These are phyloP conservation scores for Lasioglossum pauxillum DNA, from an alignment of 2,888 invertebrate genomes.

Conservation along the genomic window DNA sequence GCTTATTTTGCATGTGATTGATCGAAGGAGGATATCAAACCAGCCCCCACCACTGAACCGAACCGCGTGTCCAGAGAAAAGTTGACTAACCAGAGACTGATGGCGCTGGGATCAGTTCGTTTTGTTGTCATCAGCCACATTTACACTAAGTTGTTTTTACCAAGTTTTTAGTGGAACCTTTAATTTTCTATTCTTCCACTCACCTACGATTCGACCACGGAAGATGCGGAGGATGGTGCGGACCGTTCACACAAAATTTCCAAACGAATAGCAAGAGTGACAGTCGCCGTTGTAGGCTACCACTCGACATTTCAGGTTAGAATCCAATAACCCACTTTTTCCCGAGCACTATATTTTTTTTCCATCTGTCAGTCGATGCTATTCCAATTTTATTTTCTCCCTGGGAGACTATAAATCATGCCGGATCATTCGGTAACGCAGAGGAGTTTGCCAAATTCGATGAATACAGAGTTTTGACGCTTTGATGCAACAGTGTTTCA, in stretches of 20 bases:
- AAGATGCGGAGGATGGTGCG: constrained; percentile 60
- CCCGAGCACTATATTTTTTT: constrained; percentile 14
- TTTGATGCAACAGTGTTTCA: background rate
- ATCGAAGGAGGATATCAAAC: constrained; percentile 42
- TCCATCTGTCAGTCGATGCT: background rate
- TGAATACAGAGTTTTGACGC: background rate
- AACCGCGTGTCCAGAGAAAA: constrained; percentile 64
- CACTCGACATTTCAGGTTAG: constrained; percentile 75
- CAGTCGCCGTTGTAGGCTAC: constrained; percentile 58
- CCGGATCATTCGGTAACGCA: background rate
- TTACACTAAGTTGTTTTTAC: constrained; percentile 78
- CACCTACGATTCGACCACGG: constrained; percentile 27
- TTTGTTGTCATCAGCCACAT: constrained; percentile 82
- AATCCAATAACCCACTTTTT: constrained; percentile 76
- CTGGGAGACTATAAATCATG: background rate
- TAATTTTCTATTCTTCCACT: constrained; percentile 58
- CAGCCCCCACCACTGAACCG: constrained; percentile 25
- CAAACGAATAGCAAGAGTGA: constrained; percentile 58
- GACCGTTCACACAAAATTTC: constrained; percentile 32
- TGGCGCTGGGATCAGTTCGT: constrained; percentile 75
- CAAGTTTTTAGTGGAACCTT: constrained; percentile 69
- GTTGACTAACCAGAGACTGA: constrained; percentile 35
- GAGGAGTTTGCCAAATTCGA: background rate
- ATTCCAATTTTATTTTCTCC: background rate
- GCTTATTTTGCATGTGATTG: constrained; percentile 34